phyloP scores from a whole-genome alignment of 2,888 invertebrate species.

The Podotricha telesiphe region DNA sequence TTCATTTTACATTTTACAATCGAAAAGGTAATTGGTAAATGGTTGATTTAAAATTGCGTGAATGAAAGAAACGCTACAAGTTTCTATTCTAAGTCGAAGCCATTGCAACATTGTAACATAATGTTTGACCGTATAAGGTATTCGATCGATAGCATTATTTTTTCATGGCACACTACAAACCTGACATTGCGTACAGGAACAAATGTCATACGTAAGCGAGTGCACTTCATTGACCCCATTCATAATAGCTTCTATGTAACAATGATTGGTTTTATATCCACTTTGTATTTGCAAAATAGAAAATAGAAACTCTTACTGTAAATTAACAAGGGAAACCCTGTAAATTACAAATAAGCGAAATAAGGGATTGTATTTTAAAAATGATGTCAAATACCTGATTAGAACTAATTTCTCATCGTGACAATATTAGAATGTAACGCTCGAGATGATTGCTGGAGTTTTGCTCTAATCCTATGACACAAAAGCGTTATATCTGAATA shows the following conservation, averaged over 20 bases:
- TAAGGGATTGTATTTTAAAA: background rate
- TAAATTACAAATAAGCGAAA: background rate
- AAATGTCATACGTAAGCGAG: background rate
- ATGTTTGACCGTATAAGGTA: background rate
- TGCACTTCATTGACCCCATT: slow-evolving; percentile 11
- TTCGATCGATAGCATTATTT: background rate
- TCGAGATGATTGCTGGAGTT: too few species aligned
- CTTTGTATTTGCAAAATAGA: background rate
- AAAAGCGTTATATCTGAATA: too few species aligned
- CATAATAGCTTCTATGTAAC: background rate
- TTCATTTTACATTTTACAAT: too few species aligned
- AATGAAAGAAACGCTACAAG: background rate
- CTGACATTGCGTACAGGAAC: background rate
- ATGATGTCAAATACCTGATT: background rate
- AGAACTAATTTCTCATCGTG: too few species aligned
- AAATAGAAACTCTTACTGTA: background rate
- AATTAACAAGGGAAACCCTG: too few species aligned
- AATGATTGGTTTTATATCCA: background rate
- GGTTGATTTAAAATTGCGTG: background rate
- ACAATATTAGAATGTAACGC: too few species aligned
- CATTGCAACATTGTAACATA: slow-evolving; percentile 4
- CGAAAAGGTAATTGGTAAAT: too few species aligned
- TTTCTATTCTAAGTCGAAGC: background rate
- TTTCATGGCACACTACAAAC: slow-evolving; percentile 2
- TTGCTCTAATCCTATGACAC: too few species aligned